phyloP scores from a whole-genome alignment of 1,140 invertebrate genomes.

The Solen grandis region DNA sequence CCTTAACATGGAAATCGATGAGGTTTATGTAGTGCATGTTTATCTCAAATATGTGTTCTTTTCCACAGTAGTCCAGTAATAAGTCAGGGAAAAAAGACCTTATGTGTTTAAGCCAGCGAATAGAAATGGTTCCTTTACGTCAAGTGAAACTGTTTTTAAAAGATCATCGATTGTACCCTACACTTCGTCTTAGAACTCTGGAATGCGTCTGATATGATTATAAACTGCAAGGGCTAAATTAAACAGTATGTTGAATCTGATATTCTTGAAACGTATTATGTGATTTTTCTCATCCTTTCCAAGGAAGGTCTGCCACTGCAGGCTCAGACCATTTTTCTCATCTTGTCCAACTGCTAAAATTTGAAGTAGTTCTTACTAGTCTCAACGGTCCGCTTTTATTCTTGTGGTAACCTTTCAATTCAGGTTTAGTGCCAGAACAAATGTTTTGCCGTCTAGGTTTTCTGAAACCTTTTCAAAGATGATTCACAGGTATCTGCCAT shows the following conservation, averaged over 20 bases:
- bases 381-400: conserved; percentile 38
- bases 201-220: not conserved
- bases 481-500: conserved; percentile 46
- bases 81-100: conserved; percentile 48
- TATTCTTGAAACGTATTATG: conserved; percentile 28
- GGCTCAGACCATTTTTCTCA: conserved; percentile 46
- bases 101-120: conserved; percentile 50
- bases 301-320: conserved; percentile 4
- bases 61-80: conserved; percentile 53
- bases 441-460: conserved; percentile 1
- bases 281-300: conserved; percentile 17
- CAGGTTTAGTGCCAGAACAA: not conserved
- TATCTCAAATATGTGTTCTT: conserved; percentile 48
- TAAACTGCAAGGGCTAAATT: conserved; percentile 23
- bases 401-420: not conserved
- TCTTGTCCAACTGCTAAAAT: conserved; percentile 42
- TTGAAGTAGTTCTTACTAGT: conserved; percentile 32
- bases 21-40: conserved; percentile 7
- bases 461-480: conserved; percentile 28
- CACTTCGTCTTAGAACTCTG: conserved; percentile 17
- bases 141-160: conserved; percentile 25
- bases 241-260: conserved; percentile 57
- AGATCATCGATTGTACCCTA: conserved; percentile 27
- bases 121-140: conserved; percentile 21
- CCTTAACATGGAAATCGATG: conserved; percentile 6